Conservation (phyloP, 1,140 invertebrate genomes). For the Drosophila repletoides region DNA sequence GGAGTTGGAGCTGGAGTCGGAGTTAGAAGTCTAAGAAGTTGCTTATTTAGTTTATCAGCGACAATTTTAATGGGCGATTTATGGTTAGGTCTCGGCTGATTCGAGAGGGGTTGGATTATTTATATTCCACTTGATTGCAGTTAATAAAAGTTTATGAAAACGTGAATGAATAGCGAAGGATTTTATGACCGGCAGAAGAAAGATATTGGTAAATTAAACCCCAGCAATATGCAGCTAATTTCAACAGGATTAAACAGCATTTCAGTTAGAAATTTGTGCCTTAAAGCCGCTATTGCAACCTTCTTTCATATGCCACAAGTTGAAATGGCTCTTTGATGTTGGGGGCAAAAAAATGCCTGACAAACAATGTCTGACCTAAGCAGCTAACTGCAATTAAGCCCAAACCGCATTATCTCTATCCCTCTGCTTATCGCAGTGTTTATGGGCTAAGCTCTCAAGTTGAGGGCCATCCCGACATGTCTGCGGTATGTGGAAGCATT, state of each 20-base stretch:
- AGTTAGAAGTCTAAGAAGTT: constrained; percentile 10
- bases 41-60: constrained; percentile 3
- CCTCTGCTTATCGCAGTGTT: constrained; percentile 36
- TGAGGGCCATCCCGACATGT: constrained; percentile 46
- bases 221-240: not conserved
- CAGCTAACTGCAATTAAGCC: constrained; percentile 62
- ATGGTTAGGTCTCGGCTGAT: not conserved
- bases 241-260: not conserved
- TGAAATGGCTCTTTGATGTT: not conserved
- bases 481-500: constrained; percentile 66
- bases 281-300: no score
- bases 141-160: constrained; percentile 23
- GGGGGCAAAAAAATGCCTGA: constrained; percentile 7
- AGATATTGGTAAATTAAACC: not conserved
- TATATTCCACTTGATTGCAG: not conserved
- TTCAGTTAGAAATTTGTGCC: no score
- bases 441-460: constrained; percentile 51
- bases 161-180: constrained; percentile 1
- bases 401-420: constrained; percentile 56
- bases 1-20: not conserved
- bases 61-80: constrained; percentile 35
- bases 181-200: not conserved
- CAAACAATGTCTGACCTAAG: constrained; percentile 41
- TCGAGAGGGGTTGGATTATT: constrained; percentile 9
- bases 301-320: no score